phyloP scores from a whole-genome alignment of 2,113 vertebrate species.

The Bostrychus sinensis region DNA sequence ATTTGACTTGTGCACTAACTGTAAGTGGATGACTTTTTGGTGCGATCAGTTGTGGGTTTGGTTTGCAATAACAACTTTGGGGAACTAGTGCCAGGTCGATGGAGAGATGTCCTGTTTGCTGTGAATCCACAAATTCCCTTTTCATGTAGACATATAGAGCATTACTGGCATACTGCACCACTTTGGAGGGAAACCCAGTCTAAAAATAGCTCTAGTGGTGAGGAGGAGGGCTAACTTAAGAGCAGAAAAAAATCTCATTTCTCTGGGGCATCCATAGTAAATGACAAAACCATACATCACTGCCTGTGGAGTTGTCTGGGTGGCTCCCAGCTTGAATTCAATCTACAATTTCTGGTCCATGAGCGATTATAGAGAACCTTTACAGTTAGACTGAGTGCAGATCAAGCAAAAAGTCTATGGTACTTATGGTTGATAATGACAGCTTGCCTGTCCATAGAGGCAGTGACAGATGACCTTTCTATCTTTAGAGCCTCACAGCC shows the following conservation, averaged over 20 bases:
- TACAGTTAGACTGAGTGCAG: constrained; percentile 13
- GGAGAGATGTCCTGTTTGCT: neutral
- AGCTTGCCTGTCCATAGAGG: constrained; percentile 33
- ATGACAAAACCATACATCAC: constrained; percentile 57
- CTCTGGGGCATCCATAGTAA: constrained; percentile 22
- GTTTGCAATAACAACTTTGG: too few species aligned
- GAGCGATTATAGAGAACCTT: constrained; percentile 1
- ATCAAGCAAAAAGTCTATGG: constrained; percentile 29
- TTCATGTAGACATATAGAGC: constrained; percentile 1
- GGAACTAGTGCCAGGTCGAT: neutral
- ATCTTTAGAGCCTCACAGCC: constrained; percentile 67
- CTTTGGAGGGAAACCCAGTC: constrained; percentile 44
- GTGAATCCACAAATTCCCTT: constrained; percentile 1
- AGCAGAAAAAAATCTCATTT: constrained; percentile 9
- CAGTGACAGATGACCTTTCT: constrained; percentile 71
- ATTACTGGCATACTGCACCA: constrained; percentile 34
- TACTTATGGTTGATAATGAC: constrained; percentile 31
- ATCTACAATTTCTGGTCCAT: neutral
- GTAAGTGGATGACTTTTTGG: too few species aligned
- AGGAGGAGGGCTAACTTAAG: constrained; percentile 15
- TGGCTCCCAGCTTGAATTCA: constrained; percentile 19
- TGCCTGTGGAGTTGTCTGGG: constrained; percentile 9
- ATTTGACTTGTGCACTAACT: neutral
- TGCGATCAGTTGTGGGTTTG: too few species aligned
- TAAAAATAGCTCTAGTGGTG: constrained; percentile 53